Conservation (phyloP, 1,140 invertebrate species). For the Melipona quadrifasciata region DNA sequence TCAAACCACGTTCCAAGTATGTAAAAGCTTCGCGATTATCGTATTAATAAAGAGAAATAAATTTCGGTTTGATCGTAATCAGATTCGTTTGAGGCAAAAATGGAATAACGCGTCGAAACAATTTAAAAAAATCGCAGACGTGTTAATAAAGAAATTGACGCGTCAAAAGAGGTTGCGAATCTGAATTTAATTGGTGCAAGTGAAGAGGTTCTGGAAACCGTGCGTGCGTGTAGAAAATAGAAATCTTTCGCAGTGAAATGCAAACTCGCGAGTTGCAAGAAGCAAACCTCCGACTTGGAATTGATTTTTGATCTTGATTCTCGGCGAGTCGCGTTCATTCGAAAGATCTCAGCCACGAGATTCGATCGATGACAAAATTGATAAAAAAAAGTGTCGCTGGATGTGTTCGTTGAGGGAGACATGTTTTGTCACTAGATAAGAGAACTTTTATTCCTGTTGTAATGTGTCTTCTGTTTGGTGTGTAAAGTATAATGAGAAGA, state of each 20-base stretch:
- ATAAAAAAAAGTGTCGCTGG: constrained; percentile 12
- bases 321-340: not conserved
- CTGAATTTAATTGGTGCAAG: not conserved
- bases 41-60: not conserved
- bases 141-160: not conserved
- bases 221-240: not conserved
- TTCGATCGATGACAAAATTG: constrained; percentile 2
- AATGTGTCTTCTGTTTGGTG: not conserved
- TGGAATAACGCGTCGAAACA: not conserved
- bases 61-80: not conserved
- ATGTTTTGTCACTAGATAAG: not conserved
- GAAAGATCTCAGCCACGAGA: not conserved
- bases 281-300: not conserved
- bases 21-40: too few species aligned
- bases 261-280: not conserved
- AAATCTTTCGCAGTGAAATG: not conserved
- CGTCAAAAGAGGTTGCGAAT: not conserved
- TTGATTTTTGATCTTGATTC: not conserved
- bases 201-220: not conserved
- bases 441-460: too few species aligned
- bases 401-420: not conserved
- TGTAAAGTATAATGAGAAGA: not conserved
- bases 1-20: too few species aligned
- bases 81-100: not conserved
- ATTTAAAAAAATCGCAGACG: not conserved